Conservation (phyloP, 2,113 vertebrate genomes). For the Verasper variegatus region DNA sequence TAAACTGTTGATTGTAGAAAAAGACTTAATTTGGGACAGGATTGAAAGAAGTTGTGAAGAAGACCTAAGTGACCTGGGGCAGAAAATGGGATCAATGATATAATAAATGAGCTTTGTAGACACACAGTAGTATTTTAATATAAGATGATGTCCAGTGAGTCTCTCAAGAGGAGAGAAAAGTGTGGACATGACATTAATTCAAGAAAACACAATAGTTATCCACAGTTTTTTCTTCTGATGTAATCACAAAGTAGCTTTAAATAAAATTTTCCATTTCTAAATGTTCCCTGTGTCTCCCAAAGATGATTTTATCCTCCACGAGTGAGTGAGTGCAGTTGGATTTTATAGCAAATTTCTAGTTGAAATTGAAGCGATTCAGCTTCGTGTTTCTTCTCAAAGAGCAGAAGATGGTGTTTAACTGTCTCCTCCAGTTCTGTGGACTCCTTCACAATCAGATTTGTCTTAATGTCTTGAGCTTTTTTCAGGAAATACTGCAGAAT, state of each 20-base stretch:
- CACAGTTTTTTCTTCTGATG: neutral
- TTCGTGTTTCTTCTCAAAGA: neutral
- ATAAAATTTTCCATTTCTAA: constrained; percentile 1
- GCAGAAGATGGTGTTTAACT: neutral
- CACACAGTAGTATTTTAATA: neutral
- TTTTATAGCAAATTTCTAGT: neutral
- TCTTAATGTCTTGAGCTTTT: neutral
- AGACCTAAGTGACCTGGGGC: too few relatives aligned
- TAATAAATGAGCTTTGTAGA: too few relatives aligned
- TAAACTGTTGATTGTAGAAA: too few relatives aligned
- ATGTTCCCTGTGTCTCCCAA: neutral
- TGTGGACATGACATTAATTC: too few relatives aligned
- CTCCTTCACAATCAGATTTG: neutral
- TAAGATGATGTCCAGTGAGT: too few relatives aligned
- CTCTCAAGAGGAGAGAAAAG: too few relatives aligned
- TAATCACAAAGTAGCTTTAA: neutral
- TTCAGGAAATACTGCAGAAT: neutral
- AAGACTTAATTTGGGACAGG: too few relatives aligned
- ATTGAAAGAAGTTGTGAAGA: too few relatives aligned
- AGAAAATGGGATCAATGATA: too few relatives aligned
- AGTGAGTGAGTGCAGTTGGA: neutral
- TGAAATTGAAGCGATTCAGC: neutral
- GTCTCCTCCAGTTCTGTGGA: neutral
- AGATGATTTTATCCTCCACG: neutral
- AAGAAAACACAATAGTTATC: neutral